Conservation (phyloP, 2,113 vertebrate genomes). For the Climacteris rufus region DNA sequence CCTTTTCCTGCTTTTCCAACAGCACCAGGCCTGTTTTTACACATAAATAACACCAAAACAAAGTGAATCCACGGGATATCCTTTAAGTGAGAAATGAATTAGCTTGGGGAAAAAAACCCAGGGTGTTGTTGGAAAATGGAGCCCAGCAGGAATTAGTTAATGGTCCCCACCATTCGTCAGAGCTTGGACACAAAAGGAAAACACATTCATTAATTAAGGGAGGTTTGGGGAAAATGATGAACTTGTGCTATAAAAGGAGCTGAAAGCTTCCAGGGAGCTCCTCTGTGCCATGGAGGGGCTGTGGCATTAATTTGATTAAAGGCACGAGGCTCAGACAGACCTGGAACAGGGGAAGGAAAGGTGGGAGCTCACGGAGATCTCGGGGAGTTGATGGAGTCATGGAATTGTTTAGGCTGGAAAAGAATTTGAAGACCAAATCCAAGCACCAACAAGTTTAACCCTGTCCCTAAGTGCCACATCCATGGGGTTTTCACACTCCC, state of each 20-base stretch:
- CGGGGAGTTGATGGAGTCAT: neutral
- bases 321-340: fast-evolving
- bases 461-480: neutral
- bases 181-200: neutral
- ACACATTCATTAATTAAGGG: neutral
- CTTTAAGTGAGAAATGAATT: neutral
- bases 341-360: neutral
- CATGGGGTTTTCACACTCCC: too few relatives aligned
- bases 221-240: neutral
- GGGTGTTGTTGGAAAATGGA: neutral
- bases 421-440: neutral
- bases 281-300: fast-evolving
- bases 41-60: neutral
- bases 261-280: neutral
- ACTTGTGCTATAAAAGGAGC: neutral
- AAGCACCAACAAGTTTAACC: too few relatives aligned
- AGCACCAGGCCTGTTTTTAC: neutral
- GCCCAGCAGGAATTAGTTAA: neutral
- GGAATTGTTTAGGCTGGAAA: neutral
- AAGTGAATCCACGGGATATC: neutral
- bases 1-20: neutral
- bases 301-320: neutral
- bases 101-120: neutral
- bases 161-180: neutral
- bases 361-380: fast-evolving